These are phyloP conservation scores for Epirrhoe alternata DNA, from an alignment of 2,888 invertebrate genomes.

Conservation along the genomic window DNA sequence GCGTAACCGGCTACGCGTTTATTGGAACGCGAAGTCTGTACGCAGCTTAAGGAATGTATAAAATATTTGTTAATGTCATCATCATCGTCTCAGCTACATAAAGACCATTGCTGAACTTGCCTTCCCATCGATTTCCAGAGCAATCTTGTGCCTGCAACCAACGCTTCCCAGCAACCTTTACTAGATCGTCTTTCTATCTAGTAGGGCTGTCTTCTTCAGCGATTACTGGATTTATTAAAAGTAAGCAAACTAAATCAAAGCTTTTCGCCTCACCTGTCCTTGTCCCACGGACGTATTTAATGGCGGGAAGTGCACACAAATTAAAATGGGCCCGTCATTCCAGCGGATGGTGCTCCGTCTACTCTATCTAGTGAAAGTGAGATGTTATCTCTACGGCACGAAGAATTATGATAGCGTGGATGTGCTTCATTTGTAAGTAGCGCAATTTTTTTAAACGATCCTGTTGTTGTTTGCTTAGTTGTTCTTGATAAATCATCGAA, in stretches of 20 bases:
- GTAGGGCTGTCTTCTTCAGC: too few relatives aligned
- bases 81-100: too few relatives aligned
- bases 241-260: not conserved
- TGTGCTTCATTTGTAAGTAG: slow-evolving; percentile 37
- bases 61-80: too few relatives aligned
- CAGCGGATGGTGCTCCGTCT: slow-evolving; percentile 56
- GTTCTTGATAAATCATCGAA: not conserved
- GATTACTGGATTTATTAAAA: not conserved
- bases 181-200: too few relatives aligned
- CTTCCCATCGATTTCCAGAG: too few relatives aligned
- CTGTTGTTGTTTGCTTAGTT: not conserved
- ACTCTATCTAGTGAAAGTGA: slow-evolving; percentile 68
- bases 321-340: slow-evolving; percentile 74
- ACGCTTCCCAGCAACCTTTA: too few relatives aligned
- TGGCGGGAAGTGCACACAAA: slow-evolving; percentile 76
- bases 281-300: slow-evolving; percentile 63
- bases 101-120: too few relatives aligned
- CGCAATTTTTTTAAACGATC: slow-evolving; percentile 17
- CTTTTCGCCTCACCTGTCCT: slow-evolving; percentile 43
- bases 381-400: slow-evolving; percentile 52
- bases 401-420: slow-evolving; percentile 42
- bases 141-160: too few relatives aligned
- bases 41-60: too few relatives aligned
- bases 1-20: too few relatives aligned
- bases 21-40: too few relatives aligned